Percentiles rank a stretch among this genome's conserved stretches.
phyloP scores from a whole-genome alignment of 2,797 vertebrate genomes.

The Carcharodon carcharias region DNA sequence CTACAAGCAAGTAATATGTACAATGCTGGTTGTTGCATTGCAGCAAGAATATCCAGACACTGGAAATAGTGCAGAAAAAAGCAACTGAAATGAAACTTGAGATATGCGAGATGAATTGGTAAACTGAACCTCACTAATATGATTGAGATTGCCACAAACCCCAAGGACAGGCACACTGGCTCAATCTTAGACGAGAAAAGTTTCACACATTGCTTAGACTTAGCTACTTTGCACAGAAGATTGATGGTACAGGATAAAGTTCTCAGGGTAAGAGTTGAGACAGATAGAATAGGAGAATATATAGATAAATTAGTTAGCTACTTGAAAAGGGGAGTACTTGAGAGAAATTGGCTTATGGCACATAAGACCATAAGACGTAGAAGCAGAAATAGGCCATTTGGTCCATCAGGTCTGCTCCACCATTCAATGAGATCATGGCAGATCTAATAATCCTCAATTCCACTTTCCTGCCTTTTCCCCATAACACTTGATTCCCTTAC shows the following conservation, averaged over 20 bases:
- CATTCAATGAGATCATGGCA: too few species aligned
- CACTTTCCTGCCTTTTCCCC: too few species aligned
- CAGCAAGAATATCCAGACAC: background rate
- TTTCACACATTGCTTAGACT: background rate
- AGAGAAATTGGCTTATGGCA: background rate
- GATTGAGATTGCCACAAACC: background rate
- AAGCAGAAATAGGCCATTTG: too few species aligned
- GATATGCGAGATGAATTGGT: background rate
- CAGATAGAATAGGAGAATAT: background rate
- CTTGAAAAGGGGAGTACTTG: background rate
- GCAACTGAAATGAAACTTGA: background rate
- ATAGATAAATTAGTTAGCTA: background rate
- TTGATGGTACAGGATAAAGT: background rate
- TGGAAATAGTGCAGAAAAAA: background rate
- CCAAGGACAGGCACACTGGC: too few species aligned
- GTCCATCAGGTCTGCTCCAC: too few species aligned
- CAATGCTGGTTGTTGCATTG: background rate
- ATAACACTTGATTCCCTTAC: too few species aligned
- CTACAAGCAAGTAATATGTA: too few species aligned
- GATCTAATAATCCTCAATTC: too few species aligned
- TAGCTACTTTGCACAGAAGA: background rate
- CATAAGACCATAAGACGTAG: too few species aligned
- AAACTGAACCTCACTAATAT: background rate
- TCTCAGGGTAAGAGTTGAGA: background rate
- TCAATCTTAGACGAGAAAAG: background rate